These are phyloP conservation scores for Luehdorfia chinensis DNA, from an alignment of 1,140 invertebrate genomes.

Conservation along the genomic window DNA sequence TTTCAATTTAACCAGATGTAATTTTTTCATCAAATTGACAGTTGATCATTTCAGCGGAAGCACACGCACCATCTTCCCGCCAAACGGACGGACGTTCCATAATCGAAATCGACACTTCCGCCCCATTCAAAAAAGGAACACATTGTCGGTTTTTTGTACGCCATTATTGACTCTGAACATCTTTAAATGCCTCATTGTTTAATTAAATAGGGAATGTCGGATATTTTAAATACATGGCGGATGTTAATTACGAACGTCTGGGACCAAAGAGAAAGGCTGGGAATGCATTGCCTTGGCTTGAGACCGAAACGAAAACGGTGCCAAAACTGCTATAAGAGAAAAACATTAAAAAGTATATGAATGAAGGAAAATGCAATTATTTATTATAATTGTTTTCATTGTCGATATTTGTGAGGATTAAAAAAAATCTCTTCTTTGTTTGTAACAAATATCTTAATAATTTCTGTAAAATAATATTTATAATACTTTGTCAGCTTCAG, in stretches of 20 bases:
- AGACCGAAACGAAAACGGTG: neutral
- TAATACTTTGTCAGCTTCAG: too few species aligned
- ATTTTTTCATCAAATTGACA: conserved; percentile 26
- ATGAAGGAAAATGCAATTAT: too few species aligned
- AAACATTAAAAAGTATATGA: too few species aligned
- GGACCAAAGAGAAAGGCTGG: neutral
- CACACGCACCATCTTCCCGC: conserved; percentile 51
- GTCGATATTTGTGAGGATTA: too few species aligned
- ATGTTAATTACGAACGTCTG: conserved; percentile 22
- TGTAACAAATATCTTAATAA: too few species aligned
- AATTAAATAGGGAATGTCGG: conserved; percentile 23
- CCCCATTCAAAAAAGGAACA: conserved; percentile 52
- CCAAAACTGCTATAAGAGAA: neutral
- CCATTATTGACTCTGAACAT: conserved; percentile 21
- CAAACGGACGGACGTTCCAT: conserved; percentile 59
- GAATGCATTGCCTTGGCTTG: too few species aligned
- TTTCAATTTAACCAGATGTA: too few species aligned
- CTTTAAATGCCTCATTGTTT: conserved; percentile 33
- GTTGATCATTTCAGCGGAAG: conserved; percentile 35
- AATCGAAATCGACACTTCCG: conserved; percentile 69
- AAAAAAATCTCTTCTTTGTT: too few species aligned
- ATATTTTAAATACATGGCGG: conserved; percentile 16
- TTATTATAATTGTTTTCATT: too few species aligned
- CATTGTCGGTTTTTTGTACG: conserved; percentile 42
- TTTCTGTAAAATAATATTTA: too few species aligned